Percentiles rank a stretch among this genome's conserved stretches.
Conservation (phyloP, 2,797 vertebrate genomes). For the Caiman crocodilus region DNA sequence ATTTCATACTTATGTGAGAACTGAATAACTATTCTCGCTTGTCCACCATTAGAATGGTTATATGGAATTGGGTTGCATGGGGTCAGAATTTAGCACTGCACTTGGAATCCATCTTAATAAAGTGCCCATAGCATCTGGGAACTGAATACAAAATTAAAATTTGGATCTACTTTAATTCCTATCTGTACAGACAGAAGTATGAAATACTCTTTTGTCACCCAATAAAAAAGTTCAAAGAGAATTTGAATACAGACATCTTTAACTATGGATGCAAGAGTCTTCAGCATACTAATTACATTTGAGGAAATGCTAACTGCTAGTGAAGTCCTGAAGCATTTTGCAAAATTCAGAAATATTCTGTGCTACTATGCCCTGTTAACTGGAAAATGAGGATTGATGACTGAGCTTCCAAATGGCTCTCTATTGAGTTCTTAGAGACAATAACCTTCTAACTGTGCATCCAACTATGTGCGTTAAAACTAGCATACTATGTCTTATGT, state of each 20-base stretch:
- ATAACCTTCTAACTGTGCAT: background rate
- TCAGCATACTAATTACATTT: background rate
- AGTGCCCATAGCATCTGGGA: too few species aligned
- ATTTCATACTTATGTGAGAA: background rate
- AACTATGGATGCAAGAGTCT: background rate
- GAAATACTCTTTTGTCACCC: background rate
- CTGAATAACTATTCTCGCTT: background rate
- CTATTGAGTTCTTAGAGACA: background rate
- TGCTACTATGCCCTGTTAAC: background rate
- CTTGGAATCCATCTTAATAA: background rate
- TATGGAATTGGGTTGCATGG: background rate
- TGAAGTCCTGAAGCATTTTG: background rate
- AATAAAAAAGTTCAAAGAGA: background rate
- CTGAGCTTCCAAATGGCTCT: background rate
- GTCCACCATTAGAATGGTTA: background rate
- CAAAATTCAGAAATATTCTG: background rate
- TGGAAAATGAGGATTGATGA: fast-evolving
- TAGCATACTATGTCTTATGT: background rate
- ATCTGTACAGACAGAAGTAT: background rate
- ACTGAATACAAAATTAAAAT: too few species aligned
- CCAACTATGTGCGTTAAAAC: background rate
- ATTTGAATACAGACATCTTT: background rate
- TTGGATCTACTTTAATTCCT: background rate
- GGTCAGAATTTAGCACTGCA: background rate
- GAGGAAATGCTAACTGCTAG: background rate